A percentile compares a stretch with the other conserved stretches of the same genome.
phyloP scores from a whole-genome alignment of 2,113 vertebrate genomes.

The Heterocephalus glaber region DNA sequence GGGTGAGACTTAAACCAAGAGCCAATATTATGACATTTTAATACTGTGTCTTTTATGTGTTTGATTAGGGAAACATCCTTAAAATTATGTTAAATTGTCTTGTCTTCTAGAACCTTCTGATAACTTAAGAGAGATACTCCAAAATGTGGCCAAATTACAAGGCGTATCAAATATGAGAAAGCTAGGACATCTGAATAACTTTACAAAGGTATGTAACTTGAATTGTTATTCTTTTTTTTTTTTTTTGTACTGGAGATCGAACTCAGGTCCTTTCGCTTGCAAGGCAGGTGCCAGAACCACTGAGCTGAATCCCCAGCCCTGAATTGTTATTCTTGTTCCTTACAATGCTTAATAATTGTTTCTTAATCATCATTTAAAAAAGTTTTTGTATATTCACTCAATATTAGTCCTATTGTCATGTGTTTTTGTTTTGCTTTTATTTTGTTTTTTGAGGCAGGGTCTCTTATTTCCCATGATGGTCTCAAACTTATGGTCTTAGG shows the following conservation, averaged over 20 bases:
- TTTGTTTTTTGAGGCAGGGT: neutral
- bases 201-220: constrained; percentile 93
- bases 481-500: neutral
- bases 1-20: neutral
- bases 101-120: constrained; percentile 93
- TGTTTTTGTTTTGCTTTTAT: neutral
- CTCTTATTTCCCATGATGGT: neutral
- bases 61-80: constrained; percentile 25
- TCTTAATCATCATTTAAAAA: neutral
- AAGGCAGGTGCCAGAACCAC: too few species aligned
- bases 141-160: constrained; percentile 98
- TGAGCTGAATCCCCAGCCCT: too few species aligned
- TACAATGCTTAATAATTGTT: neutral
- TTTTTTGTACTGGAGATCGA: too few species aligned
- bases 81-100: constrained; percentile 47
- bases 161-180: constrained; percentile 99
- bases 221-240: constrained; percentile 6
- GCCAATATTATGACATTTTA: constrained; percentile 26
- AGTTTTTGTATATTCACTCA: constrained; percentile 21
- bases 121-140: constrained; percentile 97
- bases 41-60: neutral
- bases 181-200: constrained; percentile 98
- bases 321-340: constrained; percentile 4
- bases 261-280: too few species aligned
- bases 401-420: neutral